phyloP scores from a whole-genome alignment of 2,113 vertebrate genomes.

The Prunella fulvescens region DNA sequence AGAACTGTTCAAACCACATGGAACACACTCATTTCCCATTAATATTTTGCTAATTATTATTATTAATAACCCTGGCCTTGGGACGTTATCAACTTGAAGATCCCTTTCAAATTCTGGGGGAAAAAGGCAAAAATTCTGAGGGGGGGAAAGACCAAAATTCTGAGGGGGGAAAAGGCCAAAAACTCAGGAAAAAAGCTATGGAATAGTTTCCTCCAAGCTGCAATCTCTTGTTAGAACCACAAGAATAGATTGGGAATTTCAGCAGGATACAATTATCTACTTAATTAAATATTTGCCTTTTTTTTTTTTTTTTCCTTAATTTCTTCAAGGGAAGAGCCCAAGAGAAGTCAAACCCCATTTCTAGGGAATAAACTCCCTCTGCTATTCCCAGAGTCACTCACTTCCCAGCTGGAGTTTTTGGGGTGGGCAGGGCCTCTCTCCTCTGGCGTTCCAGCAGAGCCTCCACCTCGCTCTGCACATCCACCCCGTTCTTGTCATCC shows the following conservation, averaged over 20 bases:
- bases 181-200: neutral
- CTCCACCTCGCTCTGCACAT: slow-evolving; percentile 89
- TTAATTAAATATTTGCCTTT: neutral
- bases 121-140: neutral
- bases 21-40: neutral
- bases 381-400: neutral
- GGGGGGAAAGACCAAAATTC: neutral
- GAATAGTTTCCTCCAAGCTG: neutral
- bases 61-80: neutral
- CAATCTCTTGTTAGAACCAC: neutral
- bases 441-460: slow-evolving; percentile 91
- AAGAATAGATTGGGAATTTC: neutral
- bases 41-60: neutral
- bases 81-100: accelerated
- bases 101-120: no score
- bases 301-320: neutral
- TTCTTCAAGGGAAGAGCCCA: neutral
- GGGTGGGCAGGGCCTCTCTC: slow-evolving; percentile 76
- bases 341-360: neutral
- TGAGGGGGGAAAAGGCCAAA: neutral
- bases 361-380: neutral
- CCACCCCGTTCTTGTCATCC: slow-evolving; percentile 94
- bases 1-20: neutral
- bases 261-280: neutral
- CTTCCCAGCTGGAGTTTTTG: slow-evolving; percentile 82